Base-by-base conservation (phyloP, 2,113 vertebrate genomes). In the Sinocyclocheilus maitianheensis region DNA sequence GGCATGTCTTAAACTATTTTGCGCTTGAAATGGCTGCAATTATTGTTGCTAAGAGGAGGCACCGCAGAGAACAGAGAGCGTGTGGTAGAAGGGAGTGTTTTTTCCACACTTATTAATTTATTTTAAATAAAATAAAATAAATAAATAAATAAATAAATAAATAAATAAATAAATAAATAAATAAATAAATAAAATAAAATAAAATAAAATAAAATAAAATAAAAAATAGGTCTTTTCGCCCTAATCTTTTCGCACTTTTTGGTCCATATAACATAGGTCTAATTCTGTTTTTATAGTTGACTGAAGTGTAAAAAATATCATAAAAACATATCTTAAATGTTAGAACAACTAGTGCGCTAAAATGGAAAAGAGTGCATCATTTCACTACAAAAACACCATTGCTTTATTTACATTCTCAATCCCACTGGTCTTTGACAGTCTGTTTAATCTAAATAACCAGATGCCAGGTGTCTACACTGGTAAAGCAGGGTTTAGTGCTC, bases 401-500 rank as follows among this genome's bases (percentile, higher is more conserved):
- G 46, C 75, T 77, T 77, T 79, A 37, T 60, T 58, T 79, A 12
- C 55, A 79, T 51, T 53, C 24, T 22, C 26, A 60, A 78, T 22
- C 51, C 18, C 16, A 37, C 77, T 22, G 26, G 16, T 18, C 51
- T 79, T 37, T 60, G 20, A 20, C 48, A 22, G 53, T 79, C 18
- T 40, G 77, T 60, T 26, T 37, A 22, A 37, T 79, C 76, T 30
- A 60, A 58, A 77, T 30, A 53, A 60, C 77, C 13, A 0, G 30
- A 79, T 37, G 18, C 3, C 18, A 22, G 24, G 24, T 20, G 77
- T 37, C 24, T 78, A 20, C 18, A 40, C 24, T 20, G 43, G 43
- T 48, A 76, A 48, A 76, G 72, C 43, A 60, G 77, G 77, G 34
- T 80, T 60, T 40, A 62, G 77, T 11, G 24, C 24, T 77, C 24